A percentile compares a stretch with the other conserved stretches of the same genome.
Evolutionary conservation across 2,888 invertebrate species (phyloP).

Genomic region (Nomada fabriciana): DNA sequence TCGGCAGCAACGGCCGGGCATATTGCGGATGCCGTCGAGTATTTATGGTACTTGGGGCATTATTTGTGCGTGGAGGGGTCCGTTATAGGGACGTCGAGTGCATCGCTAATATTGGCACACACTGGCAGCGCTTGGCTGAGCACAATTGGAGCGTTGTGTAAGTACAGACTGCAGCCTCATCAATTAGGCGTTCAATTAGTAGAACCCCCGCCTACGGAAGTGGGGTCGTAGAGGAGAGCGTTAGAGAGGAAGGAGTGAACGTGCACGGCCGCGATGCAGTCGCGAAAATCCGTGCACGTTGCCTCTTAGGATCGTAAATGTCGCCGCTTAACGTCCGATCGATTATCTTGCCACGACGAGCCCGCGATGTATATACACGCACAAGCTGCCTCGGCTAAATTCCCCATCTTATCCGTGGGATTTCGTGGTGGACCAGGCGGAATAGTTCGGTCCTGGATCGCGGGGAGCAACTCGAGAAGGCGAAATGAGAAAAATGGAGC

Average conservation of each 20-base stretch:
- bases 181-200: conserved; percentile 81
- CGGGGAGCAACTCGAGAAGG: not conserved
- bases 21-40: conserved; percentile 80
- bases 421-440: not conserved
- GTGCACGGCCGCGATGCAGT: conserved; percentile 21
- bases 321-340: conserved; percentile 2
- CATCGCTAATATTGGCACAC: conserved; percentile 81
- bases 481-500: conserved; percentile 43
- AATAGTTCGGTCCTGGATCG: conserved; percentile 3
- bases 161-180: conserved; percentile 81
- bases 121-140: conserved; percentile 78
- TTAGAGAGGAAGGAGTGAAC: conserved; percentile 1
- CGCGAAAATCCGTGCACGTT: conserved; percentile 31
- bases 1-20: conserved; percentile 61
- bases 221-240: not conserved
- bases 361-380: no score
- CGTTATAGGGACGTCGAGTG: conserved; percentile 81
- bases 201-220: conserved; percentile 58
- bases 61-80: conserved; percentile 79
- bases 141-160: conserved; percentile 82
- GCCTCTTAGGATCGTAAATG: conserved; percentile 18
- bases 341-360: conserved; percentile 2
- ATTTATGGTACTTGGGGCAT: conserved; percentile 81
- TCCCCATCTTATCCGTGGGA: not conserved
- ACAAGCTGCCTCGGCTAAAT: not conserved